These are phyloP conservation scores for Myopa tessellatipennis DNA, from an alignment of 2,888 invertebrate genomes.

Conservation along the genomic window DNA sequence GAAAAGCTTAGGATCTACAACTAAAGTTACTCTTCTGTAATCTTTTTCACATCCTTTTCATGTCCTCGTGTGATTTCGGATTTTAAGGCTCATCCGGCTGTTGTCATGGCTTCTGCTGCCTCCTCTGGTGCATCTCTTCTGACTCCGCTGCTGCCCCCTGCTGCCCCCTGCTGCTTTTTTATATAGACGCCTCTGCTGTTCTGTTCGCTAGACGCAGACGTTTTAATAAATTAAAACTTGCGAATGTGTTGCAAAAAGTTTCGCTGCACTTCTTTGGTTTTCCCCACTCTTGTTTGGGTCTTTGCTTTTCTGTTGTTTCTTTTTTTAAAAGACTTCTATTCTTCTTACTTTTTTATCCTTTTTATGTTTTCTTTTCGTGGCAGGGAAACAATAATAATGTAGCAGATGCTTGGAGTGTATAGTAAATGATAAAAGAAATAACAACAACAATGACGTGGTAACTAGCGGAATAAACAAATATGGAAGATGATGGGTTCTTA, in stretches of 20 bases:
- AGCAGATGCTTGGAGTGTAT: neutral
- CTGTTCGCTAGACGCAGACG: neutral
- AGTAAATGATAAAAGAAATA: neutral
- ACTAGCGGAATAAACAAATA: too few relatives aligned
- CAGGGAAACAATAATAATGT: slow-evolving; percentile 1
- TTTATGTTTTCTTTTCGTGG: neutral
- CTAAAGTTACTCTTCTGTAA: neutral
- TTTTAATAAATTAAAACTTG: slow-evolving; percentile 32
- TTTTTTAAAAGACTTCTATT: too few relatives aligned
- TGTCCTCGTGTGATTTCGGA: too few relatives aligned
- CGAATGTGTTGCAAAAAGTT: slow-evolving; percentile 4
- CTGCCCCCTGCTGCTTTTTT: too few relatives aligned
- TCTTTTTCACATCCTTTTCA: too few relatives aligned
- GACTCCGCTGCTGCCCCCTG: too few relatives aligned
- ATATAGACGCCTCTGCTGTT: neutral
- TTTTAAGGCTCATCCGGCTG: neutral
- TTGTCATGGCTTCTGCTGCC: too few relatives aligned
- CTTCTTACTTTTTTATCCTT: too few relatives aligned
- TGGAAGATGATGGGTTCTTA: too few relatives aligned
- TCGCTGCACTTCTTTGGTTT: slow-evolving; percentile 4
- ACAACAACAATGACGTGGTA: neutral
- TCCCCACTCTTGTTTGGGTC: too few relatives aligned
- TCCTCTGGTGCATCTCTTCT: too few relatives aligned
- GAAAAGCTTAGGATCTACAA: neutral
- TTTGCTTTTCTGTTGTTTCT: too few relatives aligned